A percentile compares a stretch with the other conserved stretches of the same genome.
Evolutionary conservation across 2,888 invertebrate genomes (phyloP).

Genomic region (Troides aeacus): DNA sequence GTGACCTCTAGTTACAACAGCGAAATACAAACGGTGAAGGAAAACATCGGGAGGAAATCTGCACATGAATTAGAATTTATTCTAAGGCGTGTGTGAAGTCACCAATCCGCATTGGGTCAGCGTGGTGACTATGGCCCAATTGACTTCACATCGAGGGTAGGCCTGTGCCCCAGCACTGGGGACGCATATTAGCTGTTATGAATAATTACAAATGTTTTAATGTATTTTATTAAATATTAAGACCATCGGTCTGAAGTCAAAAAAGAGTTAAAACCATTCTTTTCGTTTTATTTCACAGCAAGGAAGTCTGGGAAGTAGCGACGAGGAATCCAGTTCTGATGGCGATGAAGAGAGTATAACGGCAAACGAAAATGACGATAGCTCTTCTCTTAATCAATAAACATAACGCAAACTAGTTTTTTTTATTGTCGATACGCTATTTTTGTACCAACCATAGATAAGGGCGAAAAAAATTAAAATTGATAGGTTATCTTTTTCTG

Average conservation of each 20-base stretch:
- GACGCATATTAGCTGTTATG: not conserved
- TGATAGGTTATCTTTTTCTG: not conserved
- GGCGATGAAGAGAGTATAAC: constrained; percentile 39
- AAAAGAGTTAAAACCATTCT: not conserved
- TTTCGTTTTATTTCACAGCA: constrained; percentile 36
- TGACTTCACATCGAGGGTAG: no score
- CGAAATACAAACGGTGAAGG: no score
- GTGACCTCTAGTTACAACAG: no score
- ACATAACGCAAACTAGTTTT: not conserved
- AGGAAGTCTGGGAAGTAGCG: constrained; percentile 43
- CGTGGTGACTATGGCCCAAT: no score
- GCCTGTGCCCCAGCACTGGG: no score
- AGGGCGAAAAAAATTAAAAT: not conserved
- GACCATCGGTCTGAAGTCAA: not conserved
- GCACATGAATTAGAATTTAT: no score
- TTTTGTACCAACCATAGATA: not conserved
- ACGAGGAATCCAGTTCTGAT: constrained; percentile 52
- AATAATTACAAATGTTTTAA: no score
- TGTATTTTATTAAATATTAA: not conserved
- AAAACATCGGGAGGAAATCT: no score
- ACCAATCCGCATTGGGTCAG: no score
- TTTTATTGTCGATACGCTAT: not conserved
- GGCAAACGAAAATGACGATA: constrained; percentile 35
- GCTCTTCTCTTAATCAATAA: constrained; percentile 17
- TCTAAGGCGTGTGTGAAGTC: no score